phyloP scores from a whole-genome alignment of 2,888 invertebrate genomes.

The Plusia festucae region DNA sequence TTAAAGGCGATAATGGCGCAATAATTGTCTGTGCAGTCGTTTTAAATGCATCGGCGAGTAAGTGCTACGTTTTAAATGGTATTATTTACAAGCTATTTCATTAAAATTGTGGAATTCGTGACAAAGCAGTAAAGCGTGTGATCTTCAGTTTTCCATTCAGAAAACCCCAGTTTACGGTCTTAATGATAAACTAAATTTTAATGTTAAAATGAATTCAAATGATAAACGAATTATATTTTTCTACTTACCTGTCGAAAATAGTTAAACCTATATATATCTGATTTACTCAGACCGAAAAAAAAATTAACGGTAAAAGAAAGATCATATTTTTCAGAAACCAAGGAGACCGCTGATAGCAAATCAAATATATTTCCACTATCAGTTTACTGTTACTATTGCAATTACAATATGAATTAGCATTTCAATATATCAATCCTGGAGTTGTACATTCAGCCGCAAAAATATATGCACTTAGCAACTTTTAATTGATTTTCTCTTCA shows the following conservation, averaged over 20 bases:
- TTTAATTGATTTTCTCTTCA: too few relatives aligned
- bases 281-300: too few relatives aligned
- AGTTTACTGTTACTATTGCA: conserved; percentile 1
- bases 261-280: too few relatives aligned
- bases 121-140: background rate
- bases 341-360: too few relatives aligned
- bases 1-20: conserved; percentile 7
- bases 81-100: background rate
- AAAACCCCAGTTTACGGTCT: background rate
- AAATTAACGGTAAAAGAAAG: too few relatives aligned
- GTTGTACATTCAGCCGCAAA: too few relatives aligned
- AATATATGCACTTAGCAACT: too few relatives aligned
- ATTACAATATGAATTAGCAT: conserved; percentile 22
- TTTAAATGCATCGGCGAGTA: conserved; percentile 3
- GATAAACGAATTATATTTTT: too few relatives aligned
- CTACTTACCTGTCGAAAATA: too few relatives aligned
- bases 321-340: too few relatives aligned
- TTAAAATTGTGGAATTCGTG: background rate
- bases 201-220: background rate
- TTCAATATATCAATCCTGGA: conserved; percentile 51
- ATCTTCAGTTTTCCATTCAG: background rate
- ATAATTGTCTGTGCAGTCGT: conserved; percentile 2
- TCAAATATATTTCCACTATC: background rate
- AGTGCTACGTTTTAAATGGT: background rate
- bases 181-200: too few relatives aligned